Evolutionary conservation across 2,888 invertebrate genomes (phyloP).

Genomic region (Heteromyza rotundicornis): DNA sequence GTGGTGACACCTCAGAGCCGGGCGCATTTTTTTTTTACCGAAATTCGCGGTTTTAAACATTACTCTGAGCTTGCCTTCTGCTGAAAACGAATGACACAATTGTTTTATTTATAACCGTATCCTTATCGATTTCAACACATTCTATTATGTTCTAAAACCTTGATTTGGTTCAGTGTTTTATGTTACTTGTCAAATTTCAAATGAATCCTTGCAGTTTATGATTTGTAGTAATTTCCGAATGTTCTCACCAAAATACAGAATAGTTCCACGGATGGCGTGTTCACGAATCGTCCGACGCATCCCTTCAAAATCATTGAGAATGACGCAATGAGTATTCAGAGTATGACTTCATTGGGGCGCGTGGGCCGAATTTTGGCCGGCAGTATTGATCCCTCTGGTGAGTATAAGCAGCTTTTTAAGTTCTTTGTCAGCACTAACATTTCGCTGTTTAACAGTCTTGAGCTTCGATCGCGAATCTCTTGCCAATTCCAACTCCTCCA

Average conservation of each 20-base stretch:
- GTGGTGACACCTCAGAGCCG: no score
- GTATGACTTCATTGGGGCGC: conserved; percentile 85
- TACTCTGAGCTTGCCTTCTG: no score
- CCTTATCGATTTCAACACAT: no score
- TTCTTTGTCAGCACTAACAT: not conserved
- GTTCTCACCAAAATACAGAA: conserved; percentile 52
- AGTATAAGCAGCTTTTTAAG: conserved; percentile 31
- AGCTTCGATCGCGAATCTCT: conserved; percentile 60
- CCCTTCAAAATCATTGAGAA: conserved; percentile 88
- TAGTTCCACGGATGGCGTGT: conserved; percentile 77
- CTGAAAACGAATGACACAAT: no score
- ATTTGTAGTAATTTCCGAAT: not conserved
- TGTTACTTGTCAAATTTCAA: conserved; percentile 9
- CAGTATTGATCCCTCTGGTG: conserved; percentile 69
- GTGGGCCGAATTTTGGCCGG: conserved; percentile 81
- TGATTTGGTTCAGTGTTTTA: not conserved
- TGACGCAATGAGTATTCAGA: conserved; percentile 85
- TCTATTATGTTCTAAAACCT: not conserved
- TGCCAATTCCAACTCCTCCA: conserved; percentile 44
- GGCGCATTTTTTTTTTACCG: no score
- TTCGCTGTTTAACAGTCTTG: no score
- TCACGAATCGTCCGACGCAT: conserved; percentile 72
- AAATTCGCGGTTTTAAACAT: no score
- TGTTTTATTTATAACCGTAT: no score
- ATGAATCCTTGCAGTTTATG: not conserved